Evolutionary conservation across 2,113 vertebrate species (phyloP), one percentile per base, ranked within the genome.

Genomic region (Scortum barcoo): DNA sequence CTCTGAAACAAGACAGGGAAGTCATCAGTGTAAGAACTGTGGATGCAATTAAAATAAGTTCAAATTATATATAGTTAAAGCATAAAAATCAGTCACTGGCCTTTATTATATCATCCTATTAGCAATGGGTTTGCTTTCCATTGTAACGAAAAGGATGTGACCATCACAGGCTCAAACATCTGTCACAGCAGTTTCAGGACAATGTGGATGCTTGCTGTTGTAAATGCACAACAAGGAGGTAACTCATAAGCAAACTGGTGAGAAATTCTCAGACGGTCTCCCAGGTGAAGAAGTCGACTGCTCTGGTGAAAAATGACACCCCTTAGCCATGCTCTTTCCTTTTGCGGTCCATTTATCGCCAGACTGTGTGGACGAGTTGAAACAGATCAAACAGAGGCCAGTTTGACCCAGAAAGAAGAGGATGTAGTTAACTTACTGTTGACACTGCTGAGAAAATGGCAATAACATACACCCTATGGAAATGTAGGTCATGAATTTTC

Each of bases 271-370:
- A 56, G 16, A 54, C 12, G 2, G 56, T 85, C 71, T 85, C 46
- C 60, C 11, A 38, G 56, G 79, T 68, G 75, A 89, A 72, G 53
- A 84, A 50, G 72, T 83, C 77, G 82, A 28, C 58, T 58, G 22
- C 72, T 9, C 11, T 26, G 75, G 66, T 66, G 65, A 78, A 82
- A 86, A 91, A 81, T 51, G 4, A 42, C 73, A 77, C 69, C 51
- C 69, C 51, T 80, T 22, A 73, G 42, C 38, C 30, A 10, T 76
- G 76, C 62, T 46, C 75, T 86, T 93, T 63, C 84, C 40, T 78
- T 81, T 73, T 57, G 17, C 5, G 38, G 71, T 78, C 76, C 83
- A 86, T 92, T 90, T 72, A 71, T 88, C 72, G 69, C 70, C 72
- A 72, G 58, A 73, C 67, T 80, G 62, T 83, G 87, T 79, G 51